Conservation (phyloP, 2,113 vertebrate genomes). For the Ia io region DNA sequence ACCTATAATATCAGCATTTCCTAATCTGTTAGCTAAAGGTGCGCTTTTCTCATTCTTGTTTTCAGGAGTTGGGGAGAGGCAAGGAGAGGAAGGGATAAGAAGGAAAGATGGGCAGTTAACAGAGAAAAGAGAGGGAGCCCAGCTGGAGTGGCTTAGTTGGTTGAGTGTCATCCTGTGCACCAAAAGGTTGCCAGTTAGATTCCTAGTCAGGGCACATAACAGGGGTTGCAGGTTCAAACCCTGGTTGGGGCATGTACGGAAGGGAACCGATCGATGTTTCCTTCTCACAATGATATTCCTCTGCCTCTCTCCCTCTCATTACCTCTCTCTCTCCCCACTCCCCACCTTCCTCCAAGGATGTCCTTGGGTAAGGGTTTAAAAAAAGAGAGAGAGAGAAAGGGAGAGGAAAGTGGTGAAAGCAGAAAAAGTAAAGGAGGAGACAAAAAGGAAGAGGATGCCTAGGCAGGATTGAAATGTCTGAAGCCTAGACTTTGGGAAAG, state of each 20-base stretch:
- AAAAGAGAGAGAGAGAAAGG: background rate
- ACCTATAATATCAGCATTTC: background rate
- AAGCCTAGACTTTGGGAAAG: background rate
- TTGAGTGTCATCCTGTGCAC: background rate
- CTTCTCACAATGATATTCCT: background rate
- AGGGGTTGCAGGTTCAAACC: background rate
- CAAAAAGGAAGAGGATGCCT: background rate
- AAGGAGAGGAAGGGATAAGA: background rate
- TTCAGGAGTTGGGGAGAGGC: background rate
- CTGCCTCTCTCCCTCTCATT: background rate
- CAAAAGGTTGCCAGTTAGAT: background rate
- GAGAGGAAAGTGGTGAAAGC: background rate
- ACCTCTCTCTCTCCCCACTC: background rate
- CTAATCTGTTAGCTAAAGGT: background rate
- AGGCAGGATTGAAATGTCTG: background rate
- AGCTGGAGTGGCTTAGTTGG: background rate
- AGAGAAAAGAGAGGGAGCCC: background rate
- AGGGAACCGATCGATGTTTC: background rate
- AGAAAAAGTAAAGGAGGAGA: background rate
- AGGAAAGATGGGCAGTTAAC: background rate
- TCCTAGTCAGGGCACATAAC: background rate
- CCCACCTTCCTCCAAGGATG: background rate
- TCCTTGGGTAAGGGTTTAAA: background rate
- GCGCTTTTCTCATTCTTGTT: background rate
- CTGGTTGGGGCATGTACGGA: too few relatives aligned